phyloP scores from a whole-genome alignment of 2,888 invertebrate genomes.

The Lithophane leautieri region DNA sequence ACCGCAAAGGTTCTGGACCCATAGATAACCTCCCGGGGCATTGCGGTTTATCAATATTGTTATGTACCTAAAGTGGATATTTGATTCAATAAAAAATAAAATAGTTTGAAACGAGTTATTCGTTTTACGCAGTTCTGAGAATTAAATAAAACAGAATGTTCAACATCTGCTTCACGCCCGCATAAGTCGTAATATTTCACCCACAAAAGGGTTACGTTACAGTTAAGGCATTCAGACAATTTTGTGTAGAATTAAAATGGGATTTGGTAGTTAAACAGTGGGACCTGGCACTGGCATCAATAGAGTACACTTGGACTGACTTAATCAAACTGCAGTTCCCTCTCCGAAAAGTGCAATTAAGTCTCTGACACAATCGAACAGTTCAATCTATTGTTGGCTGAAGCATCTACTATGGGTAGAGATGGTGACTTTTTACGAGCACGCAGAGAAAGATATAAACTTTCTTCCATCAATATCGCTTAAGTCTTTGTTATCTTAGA shows the following conservation, averaged over 20 bases:
- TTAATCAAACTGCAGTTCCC: constrained; percentile 45
- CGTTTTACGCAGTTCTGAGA: constrained; percentile 10
- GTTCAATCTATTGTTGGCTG: constrained; percentile 21
- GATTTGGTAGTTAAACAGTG: constrained; percentile 31
- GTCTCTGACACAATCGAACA: constrained; percentile 28
- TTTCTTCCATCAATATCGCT: neutral
- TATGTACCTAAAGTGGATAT: neutral
- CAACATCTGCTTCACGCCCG: constrained; percentile 48
- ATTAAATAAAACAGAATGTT: constrained; percentile 45
- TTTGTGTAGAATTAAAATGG: constrained; percentile 41
- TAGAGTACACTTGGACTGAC: constrained; percentile 26
- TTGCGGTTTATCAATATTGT: neutral
- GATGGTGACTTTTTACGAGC: neutral
- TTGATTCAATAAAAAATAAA: constrained; percentile 14
- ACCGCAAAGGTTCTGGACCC: neutral
- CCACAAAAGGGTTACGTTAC: constrained; percentile 46
- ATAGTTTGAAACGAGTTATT: constrained; percentile 5
- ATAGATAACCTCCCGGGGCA: neutral
- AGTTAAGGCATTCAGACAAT: constrained; percentile 34
- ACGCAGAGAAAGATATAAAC: neutral
- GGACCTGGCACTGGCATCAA: constrained; percentile 13
- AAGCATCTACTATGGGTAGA: neutral
- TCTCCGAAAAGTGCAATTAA: constrained; percentile 47
- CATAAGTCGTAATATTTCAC: constrained; percentile 45
- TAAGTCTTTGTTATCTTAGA: constrained; percentile 7